Conservation (phyloP, 2,797 vertebrate genomes). For the Anniella stebbinsi region DNA sequence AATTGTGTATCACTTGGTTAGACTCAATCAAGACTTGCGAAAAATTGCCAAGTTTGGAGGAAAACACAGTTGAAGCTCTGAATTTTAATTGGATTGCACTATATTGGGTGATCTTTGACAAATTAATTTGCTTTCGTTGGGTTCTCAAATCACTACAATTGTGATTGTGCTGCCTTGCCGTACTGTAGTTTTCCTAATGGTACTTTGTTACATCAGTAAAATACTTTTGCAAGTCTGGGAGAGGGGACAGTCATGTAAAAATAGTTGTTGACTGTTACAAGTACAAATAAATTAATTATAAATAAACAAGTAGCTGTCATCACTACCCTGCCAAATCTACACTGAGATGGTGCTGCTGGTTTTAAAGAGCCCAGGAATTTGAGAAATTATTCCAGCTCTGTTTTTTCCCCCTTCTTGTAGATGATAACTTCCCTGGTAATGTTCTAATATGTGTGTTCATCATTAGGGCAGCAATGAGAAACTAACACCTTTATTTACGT, state of each 20-base stretch:
- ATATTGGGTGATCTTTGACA: not conserved
- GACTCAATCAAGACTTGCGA: not conserved
- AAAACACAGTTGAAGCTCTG: fast-evolving
- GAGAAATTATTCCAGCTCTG: not conserved
- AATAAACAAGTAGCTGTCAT: not conserved
- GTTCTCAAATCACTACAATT: not conserved
- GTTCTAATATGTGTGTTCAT: not conserved
- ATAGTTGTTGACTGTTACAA: not conserved
- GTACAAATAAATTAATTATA: not conserved
- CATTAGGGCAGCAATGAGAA: not conserved
- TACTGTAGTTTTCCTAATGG: not conserved
- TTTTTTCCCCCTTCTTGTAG: not conserved
- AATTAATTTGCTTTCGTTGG: not conserved
- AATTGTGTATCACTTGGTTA: not conserved
- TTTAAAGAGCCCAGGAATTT: not conserved
- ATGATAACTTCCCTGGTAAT: not conserved
- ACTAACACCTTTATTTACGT: not conserved
- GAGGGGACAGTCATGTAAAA: not conserved
- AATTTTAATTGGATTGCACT: not conserved
- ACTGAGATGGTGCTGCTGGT: not conserved
- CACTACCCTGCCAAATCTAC: not conserved
- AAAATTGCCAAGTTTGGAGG: not conserved
- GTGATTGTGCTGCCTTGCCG: not conserved
- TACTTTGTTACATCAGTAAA: no score
- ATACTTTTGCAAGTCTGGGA: not conserved